Evolutionary conservation across 2,888 invertebrate species (phyloP).

Genomic region (Drosophila testacea): DNA sequence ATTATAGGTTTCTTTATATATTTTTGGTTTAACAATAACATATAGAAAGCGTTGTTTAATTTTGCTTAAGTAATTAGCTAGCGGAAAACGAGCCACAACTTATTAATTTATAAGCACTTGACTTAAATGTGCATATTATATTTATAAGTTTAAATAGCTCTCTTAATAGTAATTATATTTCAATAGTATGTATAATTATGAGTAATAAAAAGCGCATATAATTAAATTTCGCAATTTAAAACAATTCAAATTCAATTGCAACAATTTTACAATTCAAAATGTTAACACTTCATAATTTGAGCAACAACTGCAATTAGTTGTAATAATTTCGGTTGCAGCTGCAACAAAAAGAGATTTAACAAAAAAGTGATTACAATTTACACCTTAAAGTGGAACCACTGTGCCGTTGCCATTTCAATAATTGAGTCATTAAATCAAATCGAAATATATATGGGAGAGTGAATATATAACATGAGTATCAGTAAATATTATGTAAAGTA

Average conservation of each 20-base stretch:
- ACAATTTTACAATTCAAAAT: conserved; percentile 39
- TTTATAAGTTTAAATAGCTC: neutral
- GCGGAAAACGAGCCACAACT: neutral
- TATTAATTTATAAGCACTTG: neutral
- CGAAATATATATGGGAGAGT: conserved; percentile 21
- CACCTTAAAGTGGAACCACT: conserved; percentile 11
- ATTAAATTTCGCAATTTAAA: neutral
- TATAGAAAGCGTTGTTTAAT: conserved; percentile 37
- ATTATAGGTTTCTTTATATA: conserved; percentile 45
- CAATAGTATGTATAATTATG: conserved; percentile 1
- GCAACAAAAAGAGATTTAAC: conserved; percentile 17
- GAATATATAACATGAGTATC: conserved; percentile 12
- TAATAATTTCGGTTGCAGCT: conserved; percentile 15
- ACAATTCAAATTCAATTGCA: conserved; percentile 35
- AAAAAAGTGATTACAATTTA: conserved; percentile 44
- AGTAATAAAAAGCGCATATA: neutral
- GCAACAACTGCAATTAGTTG: conserved; percentile 32
- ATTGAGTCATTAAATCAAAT: conserved; percentile 49
- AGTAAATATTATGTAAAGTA: conserved; percentile 15
- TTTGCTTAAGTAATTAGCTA: conserved; percentile 1
- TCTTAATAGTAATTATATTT: neutral
- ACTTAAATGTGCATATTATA: too few relatives aligned
- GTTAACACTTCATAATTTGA: conserved; percentile 60
- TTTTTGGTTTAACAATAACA: conserved; percentile 15
- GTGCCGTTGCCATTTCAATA: conserved; percentile 27